Evolutionary conservation across 2,113 vertebrate species (phyloP).

Genomic region (Heteronetta atricapilla): DNA sequence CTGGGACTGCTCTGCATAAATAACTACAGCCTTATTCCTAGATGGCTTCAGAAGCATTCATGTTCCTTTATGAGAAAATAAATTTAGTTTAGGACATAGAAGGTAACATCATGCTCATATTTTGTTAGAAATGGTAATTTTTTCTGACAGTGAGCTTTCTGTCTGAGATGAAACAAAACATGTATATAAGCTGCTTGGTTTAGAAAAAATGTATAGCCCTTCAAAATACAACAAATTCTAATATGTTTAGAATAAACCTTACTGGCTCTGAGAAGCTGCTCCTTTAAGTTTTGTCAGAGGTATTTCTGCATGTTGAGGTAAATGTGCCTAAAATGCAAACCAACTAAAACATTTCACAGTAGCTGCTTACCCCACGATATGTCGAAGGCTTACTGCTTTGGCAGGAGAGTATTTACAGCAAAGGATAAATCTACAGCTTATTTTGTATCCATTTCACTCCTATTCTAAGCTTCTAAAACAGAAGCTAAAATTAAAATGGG

Average conservation of each 20-base stretch:
- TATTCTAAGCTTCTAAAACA: neutral
- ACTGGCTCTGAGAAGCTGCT: neutral
- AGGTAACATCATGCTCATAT: neutral
- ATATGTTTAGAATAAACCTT: neutral
- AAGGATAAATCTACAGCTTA: neutral
- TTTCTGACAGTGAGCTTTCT: neutral
- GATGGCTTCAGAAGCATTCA: neutral
- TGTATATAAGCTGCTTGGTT: neutral
- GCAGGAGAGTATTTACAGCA: neutral
- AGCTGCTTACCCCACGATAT: neutral
- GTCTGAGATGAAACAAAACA: neutral
- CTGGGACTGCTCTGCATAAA: neutral
- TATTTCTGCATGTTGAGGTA: neutral
- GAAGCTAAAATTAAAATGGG: neutral
- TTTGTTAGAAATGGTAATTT: neutral
- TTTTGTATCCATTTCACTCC: neutral
- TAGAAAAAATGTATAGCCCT: neutral
- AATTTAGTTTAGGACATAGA: constrained; percentile 4
- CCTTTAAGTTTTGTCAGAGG: neutral
- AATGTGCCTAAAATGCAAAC: neutral
- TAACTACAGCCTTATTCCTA: neutral
- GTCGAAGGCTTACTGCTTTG: neutral
- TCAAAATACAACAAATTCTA: neutral
- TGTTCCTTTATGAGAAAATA: neutral
- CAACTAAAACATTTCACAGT: neutral